Percentiles rank a stretch among this genome's conserved stretches.
phyloP scores from a whole-genome alignment of 2,113 vertebrate species.

The Myocastor coypus region DNA sequence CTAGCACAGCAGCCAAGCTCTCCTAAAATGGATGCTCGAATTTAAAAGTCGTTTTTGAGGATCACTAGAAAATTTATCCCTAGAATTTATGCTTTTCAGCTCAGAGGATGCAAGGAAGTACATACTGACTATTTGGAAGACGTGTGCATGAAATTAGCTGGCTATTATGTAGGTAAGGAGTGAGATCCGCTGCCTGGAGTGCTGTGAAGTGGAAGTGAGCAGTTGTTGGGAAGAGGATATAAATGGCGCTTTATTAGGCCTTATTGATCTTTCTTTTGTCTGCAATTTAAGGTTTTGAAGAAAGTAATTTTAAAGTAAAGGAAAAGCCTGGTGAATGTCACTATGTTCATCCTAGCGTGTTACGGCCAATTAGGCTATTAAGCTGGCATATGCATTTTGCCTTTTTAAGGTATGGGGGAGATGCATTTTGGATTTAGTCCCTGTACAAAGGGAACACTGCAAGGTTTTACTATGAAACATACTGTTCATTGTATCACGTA shows the following conservation, averaged over 20 bases:
- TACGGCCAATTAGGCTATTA: conserved; percentile 16
- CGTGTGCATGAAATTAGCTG: conserved; percentile 73
- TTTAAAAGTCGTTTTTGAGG: conserved; percentile 67
- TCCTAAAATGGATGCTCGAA: neutral
- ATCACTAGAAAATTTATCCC: conserved; percentile 35
- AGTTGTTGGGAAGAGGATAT: conserved; percentile 31
- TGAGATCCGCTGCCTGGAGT: conserved; percentile 56
- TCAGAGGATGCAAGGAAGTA: neutral
- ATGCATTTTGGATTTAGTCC: neutral
- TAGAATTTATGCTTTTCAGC: conserved; percentile 64
- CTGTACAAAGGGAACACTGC: neutral
- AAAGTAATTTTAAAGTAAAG: conserved; percentile 47
- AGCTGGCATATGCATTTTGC: neutral
- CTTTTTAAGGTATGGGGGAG: neutral
- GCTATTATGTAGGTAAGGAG: conserved; percentile 65
- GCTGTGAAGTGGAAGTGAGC: conserved; percentile 66
- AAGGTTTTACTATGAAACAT: neutral
- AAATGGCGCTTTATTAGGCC: conserved; percentile 52
- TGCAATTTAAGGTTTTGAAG: conserved; percentile 54
- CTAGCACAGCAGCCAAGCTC: neutral
- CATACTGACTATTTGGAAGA: conserved; percentile 59
- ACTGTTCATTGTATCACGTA: neutral
- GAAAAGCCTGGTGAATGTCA: conserved; percentile 29
- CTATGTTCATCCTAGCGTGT: neutral
- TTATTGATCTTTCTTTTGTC: conserved; percentile 63